Evolutionary conservation across 2,113 vertebrate genomes (phyloP).

Genomic region (Cephalopholis sonnerati): DNA sequence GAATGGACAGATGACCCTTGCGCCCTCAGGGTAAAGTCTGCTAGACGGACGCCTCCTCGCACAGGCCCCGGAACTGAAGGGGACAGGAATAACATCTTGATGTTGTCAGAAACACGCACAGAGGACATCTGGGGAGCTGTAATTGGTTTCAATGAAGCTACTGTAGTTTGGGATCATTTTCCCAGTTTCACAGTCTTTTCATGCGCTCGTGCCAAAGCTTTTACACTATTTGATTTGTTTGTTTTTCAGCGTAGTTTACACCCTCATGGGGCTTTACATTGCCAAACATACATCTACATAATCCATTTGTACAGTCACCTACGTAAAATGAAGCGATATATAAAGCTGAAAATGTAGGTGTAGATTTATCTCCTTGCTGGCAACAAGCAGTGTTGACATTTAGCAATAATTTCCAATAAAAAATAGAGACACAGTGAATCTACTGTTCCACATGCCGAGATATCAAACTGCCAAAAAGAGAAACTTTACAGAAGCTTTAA

Average conservation of each 20-base stretch:
- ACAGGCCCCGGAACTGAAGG: slow-evolving; percentile 33
- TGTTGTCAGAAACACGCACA: slow-evolving; percentile 40
- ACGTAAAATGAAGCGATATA: slow-evolving; percentile 40
- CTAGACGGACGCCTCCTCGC: slow-evolving; percentile 26
- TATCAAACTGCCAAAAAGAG: slow-evolving; percentile 53
- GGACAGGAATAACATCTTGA: slow-evolving; percentile 33
- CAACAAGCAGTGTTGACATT: slow-evolving; percentile 42
- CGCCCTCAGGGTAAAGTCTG: slow-evolving; percentile 25
- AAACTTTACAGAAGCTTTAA: slow-evolving; percentile 59
- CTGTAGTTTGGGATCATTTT: slow-evolving; percentile 42
- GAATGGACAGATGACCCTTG: slow-evolving; percentile 1
- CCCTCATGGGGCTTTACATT: slow-evolving; percentile 31
- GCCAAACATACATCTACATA: slow-evolving; percentile 42
- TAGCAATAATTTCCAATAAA: slow-evolving; percentile 29
- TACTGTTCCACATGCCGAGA: slow-evolving; percentile 45
- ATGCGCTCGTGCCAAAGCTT: slow-evolving; percentile 20
- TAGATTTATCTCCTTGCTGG: slow-evolving; percentile 30
- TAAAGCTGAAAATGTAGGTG: slow-evolving; percentile 36
- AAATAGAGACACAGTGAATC: slow-evolving; percentile 38
- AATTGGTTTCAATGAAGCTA: slow-evolving; percentile 50
- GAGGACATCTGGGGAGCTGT: slow-evolving; percentile 33
- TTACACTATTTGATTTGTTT: slow-evolving; percentile 43
- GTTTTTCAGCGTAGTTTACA: slow-evolving; percentile 40
- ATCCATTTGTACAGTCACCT: slow-evolving; percentile 50
- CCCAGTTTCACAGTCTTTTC: slow-evolving; percentile 39